Conservation (phyloP, 1,140 invertebrate genomes). For the Solenopsis invicta region DNA sequence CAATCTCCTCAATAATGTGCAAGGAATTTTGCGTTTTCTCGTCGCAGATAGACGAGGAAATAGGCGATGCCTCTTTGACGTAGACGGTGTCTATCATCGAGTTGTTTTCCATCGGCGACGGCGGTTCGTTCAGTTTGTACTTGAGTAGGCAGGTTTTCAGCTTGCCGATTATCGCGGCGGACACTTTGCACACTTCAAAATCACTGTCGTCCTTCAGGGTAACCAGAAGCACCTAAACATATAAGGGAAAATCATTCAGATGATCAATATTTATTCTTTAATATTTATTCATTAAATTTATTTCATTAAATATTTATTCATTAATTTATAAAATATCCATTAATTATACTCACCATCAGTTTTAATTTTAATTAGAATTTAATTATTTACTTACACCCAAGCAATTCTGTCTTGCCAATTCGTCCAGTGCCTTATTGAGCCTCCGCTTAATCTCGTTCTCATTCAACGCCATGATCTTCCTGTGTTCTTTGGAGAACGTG, state of each 20-base stretch:
- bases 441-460: conserved; percentile 90
- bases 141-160: conserved; percentile 88
- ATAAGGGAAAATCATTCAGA: neutral
- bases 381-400: conserved; percentile 86
- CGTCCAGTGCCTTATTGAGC: conserved; percentile 89
- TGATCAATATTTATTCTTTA: conserved; percentile 38
- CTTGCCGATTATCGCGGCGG: conserved; percentile 88
- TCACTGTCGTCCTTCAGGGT: conserved; percentile 91
- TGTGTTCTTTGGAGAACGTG: conserved; percentile 92
- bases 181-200: conserved; percentile 89
- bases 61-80: conserved; percentile 71
- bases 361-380: too few species aligned
- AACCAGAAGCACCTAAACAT: conserved; percentile 87
- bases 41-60: conserved; percentile 64
- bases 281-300: neutral
- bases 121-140: conserved; percentile 87
- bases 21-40: conserved; percentile 62
- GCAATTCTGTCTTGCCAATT: conserved; percentile 89
- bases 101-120: conserved; percentile 78
- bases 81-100: conserved; percentile 79
- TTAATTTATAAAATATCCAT: neutral
- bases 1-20: conserved; percentile 84
- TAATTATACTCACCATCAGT: neutral
- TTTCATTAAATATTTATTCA: neutral
- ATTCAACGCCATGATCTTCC: conserved; percentile 92